Percentiles rank a stretch among this genome's conserved stretches.
phyloP scores from a whole-genome alignment of 2,797 vertebrate genomes.

The Petrocephalus sullivani region DNA sequence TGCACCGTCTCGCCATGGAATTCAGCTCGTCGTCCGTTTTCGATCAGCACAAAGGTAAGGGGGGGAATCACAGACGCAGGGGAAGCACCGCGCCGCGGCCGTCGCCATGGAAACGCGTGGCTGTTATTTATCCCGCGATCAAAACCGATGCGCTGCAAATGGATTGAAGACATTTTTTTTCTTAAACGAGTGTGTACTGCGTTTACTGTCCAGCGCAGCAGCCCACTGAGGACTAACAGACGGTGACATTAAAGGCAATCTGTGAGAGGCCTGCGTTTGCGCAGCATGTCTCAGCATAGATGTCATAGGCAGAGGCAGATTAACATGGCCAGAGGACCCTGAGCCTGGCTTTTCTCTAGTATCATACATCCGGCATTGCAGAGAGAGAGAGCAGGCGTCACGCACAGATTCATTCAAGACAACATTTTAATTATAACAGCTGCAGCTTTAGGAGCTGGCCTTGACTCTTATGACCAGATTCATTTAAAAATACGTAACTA shows the following conservation, averaged over 20 bases:
- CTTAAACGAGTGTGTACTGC: background rate
- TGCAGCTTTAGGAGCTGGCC: background rate
- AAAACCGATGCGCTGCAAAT: constrained; percentile 14
- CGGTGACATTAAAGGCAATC: background rate
- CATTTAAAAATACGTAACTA: background rate
- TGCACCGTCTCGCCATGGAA: constrained; percentile 67
- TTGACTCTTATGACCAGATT: background rate
- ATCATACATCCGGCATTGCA: background rate
- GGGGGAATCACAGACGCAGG: constrained; percentile 3
- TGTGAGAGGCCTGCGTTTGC: background rate
- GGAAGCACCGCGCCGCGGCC: constrained; percentile 23
- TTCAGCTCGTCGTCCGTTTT: constrained; percentile 76
- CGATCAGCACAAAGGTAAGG: constrained; percentile 80
- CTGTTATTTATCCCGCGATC: constrained; percentile 16
- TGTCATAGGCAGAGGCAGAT: background rate
- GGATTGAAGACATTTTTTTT: background rate
- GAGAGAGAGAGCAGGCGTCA: background rate
- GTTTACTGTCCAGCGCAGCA: background rate
- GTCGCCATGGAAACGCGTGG: constrained; percentile 45
- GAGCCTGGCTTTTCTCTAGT: background rate
- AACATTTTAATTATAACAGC: background rate
- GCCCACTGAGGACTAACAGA: background rate
- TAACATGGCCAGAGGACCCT: background rate
- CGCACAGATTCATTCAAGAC: background rate
- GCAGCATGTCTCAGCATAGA: background rate